Evolutionary conservation across 1,140 invertebrate genomes (phyloP).

Genomic region (Penaeus vannamei): DNA sequence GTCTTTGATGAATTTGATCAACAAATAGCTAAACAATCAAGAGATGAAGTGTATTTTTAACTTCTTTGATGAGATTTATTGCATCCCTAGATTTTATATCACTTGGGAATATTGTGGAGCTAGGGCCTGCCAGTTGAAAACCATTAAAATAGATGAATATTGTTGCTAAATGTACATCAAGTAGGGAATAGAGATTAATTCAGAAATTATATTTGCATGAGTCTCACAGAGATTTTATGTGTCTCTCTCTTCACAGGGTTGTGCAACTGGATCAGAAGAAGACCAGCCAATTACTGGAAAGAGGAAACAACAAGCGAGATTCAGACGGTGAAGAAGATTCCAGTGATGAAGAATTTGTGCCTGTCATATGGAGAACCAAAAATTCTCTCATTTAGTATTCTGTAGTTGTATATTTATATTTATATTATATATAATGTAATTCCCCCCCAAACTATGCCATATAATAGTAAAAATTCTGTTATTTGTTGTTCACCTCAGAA

Average conservation of each 20-base stretch:
- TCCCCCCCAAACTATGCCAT: too few species aligned
- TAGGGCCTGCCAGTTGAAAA: too few species aligned
- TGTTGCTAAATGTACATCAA: too few species aligned
- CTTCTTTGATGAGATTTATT: too few species aligned
- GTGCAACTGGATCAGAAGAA: constrained; percentile 57
- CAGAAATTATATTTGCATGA: neutral
- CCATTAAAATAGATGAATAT: too few species aligned
- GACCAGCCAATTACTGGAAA: constrained; percentile 45
- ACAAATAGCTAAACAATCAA: too few species aligned
- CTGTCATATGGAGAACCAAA: constrained; percentile 65
- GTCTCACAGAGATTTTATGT: neutral
- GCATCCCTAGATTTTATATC: too few species aligned
- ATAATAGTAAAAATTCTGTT: too few species aligned
- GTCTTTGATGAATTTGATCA: too few species aligned
- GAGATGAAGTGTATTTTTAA: too few species aligned
- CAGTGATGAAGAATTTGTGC: constrained; percentile 65
- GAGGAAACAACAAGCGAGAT: constrained; percentile 14
- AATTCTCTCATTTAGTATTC: constrained; percentile 58
- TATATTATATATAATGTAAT: constrained; percentile 10
- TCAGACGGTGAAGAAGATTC: constrained; percentile 53
- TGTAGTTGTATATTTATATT: constrained; percentile 3
- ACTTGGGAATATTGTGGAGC: too few species aligned
- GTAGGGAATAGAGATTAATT: neutral
- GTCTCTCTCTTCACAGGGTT: constrained; percentile 40
- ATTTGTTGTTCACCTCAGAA: too few species aligned